A percentile compares a stretch with the other conserved stretches of the same genome.
Evolutionary conservation across 1,140 invertebrate species (phyloP).

Genomic region (Drosophila sechellia): DNA sequence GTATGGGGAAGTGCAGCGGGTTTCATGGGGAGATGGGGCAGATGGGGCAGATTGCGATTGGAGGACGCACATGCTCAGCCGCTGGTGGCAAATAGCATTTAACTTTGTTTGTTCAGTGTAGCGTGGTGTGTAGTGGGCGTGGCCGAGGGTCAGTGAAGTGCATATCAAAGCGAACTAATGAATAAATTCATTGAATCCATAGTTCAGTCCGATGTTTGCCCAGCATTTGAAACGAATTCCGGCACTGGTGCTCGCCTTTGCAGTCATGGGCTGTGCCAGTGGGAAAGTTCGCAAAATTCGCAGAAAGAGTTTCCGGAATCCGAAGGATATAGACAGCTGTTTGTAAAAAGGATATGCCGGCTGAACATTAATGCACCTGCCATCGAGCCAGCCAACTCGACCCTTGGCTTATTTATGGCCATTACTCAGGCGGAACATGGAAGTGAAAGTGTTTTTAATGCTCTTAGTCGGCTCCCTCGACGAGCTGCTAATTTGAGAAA

Average conservation of each 20-base stretch:
- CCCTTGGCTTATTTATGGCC: conserved; percentile 55
- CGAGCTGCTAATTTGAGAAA: conserved; percentile 61
- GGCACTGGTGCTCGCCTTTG: conserved; percentile 37
- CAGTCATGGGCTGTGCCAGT: conserved; percentile 15
- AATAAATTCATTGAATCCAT: conserved; percentile 80
- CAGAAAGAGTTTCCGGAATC: conserved; percentile 23
- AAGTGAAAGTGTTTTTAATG: conserved; percentile 60
- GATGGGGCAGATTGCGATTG: conserved; percentile 16
- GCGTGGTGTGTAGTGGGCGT: conserved; percentile 49
- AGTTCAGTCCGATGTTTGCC: conserved; percentile 65
- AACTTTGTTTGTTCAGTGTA: conserved; percentile 60
- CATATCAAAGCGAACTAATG: conserved; percentile 81
- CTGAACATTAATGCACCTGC: conserved; percentile 52
- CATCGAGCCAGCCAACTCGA: conserved; percentile 7
- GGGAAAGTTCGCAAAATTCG: conserved; percentile 1
- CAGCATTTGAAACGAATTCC: conserved; percentile 58
- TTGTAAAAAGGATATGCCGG: conserved; percentile 12
- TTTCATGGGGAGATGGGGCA: not conserved
- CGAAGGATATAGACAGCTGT: conserved; percentile 41
- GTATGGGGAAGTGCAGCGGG: conserved; percentile 10
- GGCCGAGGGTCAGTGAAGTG: conserved; percentile 51
- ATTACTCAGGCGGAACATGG: conserved; percentile 56
- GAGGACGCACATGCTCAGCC: conserved; percentile 26
- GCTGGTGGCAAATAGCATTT: conserved; percentile 59
- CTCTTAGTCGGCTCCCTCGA: conserved; percentile 40